Evolutionary conservation across 2,888 invertebrate species (phyloP).

Genomic region (Ferdinandea cuprea): DNA sequence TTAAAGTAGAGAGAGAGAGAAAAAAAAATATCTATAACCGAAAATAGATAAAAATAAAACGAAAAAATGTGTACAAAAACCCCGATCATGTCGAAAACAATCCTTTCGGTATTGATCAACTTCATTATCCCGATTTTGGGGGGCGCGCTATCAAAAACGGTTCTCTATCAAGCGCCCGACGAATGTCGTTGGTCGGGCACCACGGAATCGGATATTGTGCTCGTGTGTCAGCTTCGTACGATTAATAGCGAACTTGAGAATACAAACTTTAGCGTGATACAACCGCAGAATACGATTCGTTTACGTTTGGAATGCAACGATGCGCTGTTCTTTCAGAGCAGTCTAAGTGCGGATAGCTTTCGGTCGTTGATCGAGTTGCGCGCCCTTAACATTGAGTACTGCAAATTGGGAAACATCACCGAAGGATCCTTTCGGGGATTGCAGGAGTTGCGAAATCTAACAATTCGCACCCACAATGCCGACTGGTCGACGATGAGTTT

Average conservation of each 20-base stretch:
- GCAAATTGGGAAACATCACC: conserved; percentile 93
- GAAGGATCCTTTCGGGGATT: conserved; percentile 91
- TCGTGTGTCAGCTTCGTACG: conserved; percentile 91
- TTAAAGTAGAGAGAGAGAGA: conserved; percentile 58
- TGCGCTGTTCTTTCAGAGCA: conserved; percentile 91
- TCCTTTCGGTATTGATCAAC: conserved; percentile 81
- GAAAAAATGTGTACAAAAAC: conserved; percentile 76
- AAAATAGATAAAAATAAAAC: conserved; percentile 9
- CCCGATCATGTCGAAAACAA: conserved; percentile 77
- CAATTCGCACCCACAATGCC: conserved; percentile 92
- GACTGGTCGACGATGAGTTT: conserved; percentile 94
- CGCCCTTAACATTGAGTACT: conserved; percentile 92
- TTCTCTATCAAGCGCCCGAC: conserved; percentile 91
- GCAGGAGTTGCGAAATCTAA: conserved; percentile 91
- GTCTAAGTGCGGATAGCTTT: conserved; percentile 90
- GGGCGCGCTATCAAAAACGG: conserved; percentile 82
- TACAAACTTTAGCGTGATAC: conserved; percentile 94
- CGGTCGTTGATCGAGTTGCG: conserved; percentile 91
- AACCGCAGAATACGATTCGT: conserved; percentile 92
- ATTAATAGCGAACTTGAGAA: conserved; percentile 94
- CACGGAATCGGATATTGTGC: conserved; percentile 86
- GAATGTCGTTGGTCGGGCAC: conserved; percentile 86
- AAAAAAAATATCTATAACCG: conserved; percentile 35
- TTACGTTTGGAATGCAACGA: conserved; percentile 92
- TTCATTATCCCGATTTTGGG: conserved; percentile 82